Percentiles rank a stretch among this genome's conserved stretches.
Evolutionary conservation across 1,140 invertebrate genomes (phyloP).

Genomic region (Aleiodes sp.): DNA sequence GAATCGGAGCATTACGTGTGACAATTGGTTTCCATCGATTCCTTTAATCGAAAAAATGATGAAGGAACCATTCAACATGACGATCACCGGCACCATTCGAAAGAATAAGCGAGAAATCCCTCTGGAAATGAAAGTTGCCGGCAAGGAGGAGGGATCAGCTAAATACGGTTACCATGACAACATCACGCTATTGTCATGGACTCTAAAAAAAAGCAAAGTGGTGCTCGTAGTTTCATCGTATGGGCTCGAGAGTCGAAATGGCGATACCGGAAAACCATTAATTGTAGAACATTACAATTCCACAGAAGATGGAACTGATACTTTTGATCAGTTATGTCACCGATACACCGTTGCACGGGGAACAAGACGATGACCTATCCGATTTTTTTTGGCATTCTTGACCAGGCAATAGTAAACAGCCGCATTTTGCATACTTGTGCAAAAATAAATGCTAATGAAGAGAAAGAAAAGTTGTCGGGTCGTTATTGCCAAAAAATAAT

Average conservation of each 20-base stretch:
- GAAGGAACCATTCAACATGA: conserved; percentile 38
- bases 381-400: conserved; percentile 36
- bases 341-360: conserved; percentile 46
- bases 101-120: conserved; percentile 51
- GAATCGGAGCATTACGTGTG: conserved; percentile 51
- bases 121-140: conserved; percentile 33
- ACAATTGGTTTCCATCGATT: conserved; percentile 53
- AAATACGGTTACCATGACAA: conserved; percentile 34
- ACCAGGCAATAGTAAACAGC: too few relatives aligned
- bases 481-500: too few relatives aligned
- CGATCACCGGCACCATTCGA: conserved; percentile 47
- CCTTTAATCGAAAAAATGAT: conserved; percentile 42
- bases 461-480: too few relatives aligned
- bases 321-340: conserved; percentile 60
- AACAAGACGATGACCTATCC: conserved; percentile 55
- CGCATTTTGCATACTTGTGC: too few relatives aligned
- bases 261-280: conserved; percentile 50
- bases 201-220: conserved; percentile 49
- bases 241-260: neutral
- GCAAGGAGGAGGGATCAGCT: neutral
- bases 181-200: conserved; percentile 43
- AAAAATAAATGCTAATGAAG: too few relatives aligned
- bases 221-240: conserved; percentile 46
- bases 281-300: conserved; percentile 60
- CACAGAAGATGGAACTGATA: conserved; percentile 65